Percentiles rank a stretch among this genome's conserved stretches.
These are phyloP conservation scores for Scomber colias DNA, from an alignment of 2,113 vertebrate species.

Conservation along the genomic window DNA sequence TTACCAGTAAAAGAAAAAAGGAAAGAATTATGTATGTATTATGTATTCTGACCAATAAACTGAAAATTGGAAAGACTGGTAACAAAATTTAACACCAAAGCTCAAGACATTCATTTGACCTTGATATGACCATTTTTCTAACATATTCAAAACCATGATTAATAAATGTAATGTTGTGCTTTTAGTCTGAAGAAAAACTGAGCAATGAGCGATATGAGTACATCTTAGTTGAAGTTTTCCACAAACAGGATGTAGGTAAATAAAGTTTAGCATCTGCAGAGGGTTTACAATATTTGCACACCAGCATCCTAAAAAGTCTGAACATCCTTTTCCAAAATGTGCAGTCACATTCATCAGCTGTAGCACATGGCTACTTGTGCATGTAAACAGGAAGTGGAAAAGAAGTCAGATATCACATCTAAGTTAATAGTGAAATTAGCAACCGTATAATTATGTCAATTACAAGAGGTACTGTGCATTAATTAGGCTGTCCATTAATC, in stretches of 20 bases:
- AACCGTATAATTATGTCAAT: not conserved
- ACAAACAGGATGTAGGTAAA: not conserved
- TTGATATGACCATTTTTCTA: too few relatives aligned
- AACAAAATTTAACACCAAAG: not conserved
- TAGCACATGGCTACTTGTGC: too few relatives aligned
- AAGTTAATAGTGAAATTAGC: not conserved
- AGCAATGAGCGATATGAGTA: not conserved
- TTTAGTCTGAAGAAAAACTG: not conserved
- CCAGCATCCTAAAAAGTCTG: not conserved
- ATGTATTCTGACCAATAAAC: not conserved
- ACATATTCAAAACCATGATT: not conserved
- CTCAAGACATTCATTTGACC: too few relatives aligned
- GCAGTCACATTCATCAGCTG: too few relatives aligned
- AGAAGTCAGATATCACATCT: not conserved
- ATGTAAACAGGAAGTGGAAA: not conserved
- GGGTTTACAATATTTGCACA: not conserved
- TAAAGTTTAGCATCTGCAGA: not conserved
- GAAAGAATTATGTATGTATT: not conserved
- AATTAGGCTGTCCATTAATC: too few relatives aligned
- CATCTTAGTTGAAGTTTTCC: not conserved
- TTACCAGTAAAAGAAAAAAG: not conserved
- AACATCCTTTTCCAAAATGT: not conserved
- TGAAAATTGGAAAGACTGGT: not conserved
- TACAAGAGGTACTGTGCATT: not conserved
- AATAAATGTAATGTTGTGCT: not conserved